Percentiles rank a stretch among this genome's conserved stretches.
These are phyloP conservation scores for Aegotheles bennettii DNA, from an alignment of 2,113 vertebrate genomes.

Conservation along the genomic window DNA sequence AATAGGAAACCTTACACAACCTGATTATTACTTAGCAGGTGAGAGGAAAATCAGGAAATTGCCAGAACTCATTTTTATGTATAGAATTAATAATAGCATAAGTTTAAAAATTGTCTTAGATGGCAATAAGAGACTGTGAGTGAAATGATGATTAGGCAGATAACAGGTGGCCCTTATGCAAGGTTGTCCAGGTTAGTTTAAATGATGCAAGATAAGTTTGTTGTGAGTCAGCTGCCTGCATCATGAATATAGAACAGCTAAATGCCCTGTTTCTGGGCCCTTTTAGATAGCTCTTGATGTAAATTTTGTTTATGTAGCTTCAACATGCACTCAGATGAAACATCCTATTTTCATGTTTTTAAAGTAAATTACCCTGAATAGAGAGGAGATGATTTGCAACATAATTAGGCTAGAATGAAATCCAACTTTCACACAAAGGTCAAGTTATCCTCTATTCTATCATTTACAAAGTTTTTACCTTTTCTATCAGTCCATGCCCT, in stretches of 20 bases:
- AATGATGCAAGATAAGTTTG: conserved; percentile 18
- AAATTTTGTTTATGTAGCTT: conserved; percentile 61
- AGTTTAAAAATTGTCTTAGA: not conserved
- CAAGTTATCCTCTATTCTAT: conserved; percentile 19
- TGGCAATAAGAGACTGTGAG: not conserved
- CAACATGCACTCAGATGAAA: conserved; percentile 51
- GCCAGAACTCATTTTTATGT: conserved; percentile 39
- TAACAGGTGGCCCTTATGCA: conserved; percentile 2
- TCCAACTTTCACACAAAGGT: conserved; percentile 50
- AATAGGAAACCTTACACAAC: not conserved
- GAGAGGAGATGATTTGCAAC: conserved; percentile 36
- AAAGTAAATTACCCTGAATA: conserved; percentile 51
- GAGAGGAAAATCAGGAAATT: conserved; percentile 31
- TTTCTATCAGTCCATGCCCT: not conserved
- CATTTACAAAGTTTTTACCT: conserved; percentile 11
- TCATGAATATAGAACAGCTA: conserved; percentile 40
- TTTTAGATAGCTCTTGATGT: conserved; percentile 35
- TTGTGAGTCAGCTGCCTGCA: not conserved
- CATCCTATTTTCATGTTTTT: conserved; percentile 48
- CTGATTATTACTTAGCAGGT: conserved; percentile 26
- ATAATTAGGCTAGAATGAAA: conserved; percentile 43
- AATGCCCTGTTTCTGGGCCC: not conserved
- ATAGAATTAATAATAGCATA: conserved; percentile 25
- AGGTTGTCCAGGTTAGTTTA: conserved; percentile 8
- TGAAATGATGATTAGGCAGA: conserved; percentile 44